Conservation (phyloP, 1,140 invertebrate genomes). For the Dryas iulia region DNA sequence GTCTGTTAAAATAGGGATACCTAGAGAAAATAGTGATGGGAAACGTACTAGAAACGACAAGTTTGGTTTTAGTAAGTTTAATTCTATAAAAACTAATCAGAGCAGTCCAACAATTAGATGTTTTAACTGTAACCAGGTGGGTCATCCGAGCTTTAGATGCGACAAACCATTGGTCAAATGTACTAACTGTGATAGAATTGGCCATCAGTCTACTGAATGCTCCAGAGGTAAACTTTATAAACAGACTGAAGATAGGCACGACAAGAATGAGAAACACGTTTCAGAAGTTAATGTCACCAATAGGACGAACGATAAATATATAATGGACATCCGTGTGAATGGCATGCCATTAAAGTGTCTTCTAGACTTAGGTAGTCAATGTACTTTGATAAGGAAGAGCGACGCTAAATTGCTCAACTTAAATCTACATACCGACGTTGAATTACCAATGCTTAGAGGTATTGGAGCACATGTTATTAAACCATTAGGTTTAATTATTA, state of each 20-base stretch:
- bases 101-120: not conserved
- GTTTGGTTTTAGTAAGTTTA: too few relatives aligned
- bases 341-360: not conserved
- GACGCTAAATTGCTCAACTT: constrained; percentile 15
- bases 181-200: constrained; percentile 21
- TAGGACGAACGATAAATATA: constrained; percentile 23
- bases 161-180: constrained; percentile 17
- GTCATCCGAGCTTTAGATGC: constrained; percentile 12
- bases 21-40: not conserved
- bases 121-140: constrained; percentile 13
- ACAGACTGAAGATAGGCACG: not conserved
- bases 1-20: constrained; percentile 21
- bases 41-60: too few relatives aligned
- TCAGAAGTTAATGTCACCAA: constrained; percentile 19
- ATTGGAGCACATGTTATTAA: constrained; percentile 24
- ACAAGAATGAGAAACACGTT: constrained; percentile 31
- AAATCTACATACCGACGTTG: too few relatives aligned
- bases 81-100: not conserved
- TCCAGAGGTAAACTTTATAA: not conserved
- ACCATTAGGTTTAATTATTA: constrained; percentile 30
- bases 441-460: constrained; percentile 18
- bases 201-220: constrained; percentile 22
- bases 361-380: constrained; percentile 26
- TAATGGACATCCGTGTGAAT: constrained; percentile 31
- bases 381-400: constrained; percentile 14